A percentile compares a stretch with the other conserved stretches of the same genome.
Conservation (phyloP, 1,140 invertebrate species). For the Diachasmimorpha longicaudata region DNA sequence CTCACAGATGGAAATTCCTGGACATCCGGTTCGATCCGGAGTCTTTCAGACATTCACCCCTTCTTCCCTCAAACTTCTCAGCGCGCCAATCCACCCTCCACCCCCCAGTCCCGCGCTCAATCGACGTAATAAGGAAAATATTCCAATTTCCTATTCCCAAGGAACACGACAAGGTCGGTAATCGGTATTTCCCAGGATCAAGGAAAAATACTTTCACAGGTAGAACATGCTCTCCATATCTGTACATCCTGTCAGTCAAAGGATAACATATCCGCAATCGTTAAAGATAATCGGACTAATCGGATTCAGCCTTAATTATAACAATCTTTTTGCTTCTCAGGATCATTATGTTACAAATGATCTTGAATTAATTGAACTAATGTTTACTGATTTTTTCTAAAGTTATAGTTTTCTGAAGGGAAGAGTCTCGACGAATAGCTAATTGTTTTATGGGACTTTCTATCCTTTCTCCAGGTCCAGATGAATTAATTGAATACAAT, state of each 20-base stretch:
- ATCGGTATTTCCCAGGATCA: not conserved
- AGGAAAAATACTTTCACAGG: not conserved
- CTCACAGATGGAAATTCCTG: not conserved
- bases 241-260: not conserved
- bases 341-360: no score
- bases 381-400: no score
- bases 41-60: not conserved
- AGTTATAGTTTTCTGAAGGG: no score
- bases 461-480: no score
- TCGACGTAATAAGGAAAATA: constrained; percentile 46
- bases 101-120: not conserved
- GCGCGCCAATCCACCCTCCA: not conserved
- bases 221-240: not conserved
- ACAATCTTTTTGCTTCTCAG: no score
- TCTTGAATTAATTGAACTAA: no score
- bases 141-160: constrained; percentile 39
- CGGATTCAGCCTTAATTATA: no score
- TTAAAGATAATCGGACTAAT: no score
- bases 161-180: constrained; percentile 26
- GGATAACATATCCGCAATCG: no score
- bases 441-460: no score
- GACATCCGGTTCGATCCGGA: not conserved
- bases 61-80: not conserved
- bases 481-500: no score
- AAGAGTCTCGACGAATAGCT: no score